These are phyloP conservation scores for Geotrypetes seraphini DNA, from an alignment of 2,797 vertebrate genomes.

Conservation along the genomic window DNA sequence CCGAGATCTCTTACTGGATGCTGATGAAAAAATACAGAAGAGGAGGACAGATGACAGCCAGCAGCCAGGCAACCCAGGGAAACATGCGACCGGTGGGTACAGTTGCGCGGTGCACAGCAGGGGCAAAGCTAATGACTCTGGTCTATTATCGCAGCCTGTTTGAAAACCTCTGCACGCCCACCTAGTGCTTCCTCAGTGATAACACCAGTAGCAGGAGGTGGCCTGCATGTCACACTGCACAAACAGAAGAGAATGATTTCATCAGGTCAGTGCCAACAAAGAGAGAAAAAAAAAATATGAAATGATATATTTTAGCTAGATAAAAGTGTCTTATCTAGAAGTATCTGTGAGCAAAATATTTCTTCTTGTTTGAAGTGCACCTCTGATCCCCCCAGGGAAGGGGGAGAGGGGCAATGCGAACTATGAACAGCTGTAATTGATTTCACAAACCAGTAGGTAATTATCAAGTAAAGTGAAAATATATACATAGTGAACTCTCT, in stretches of 20 bases:
- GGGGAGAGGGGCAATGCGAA: slow-evolving; percentile 24
- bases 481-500: slow-evolving; percentile 16
- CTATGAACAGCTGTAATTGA: slow-evolving; percentile 23
- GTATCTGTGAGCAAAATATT: slow-evolving; percentile 23
- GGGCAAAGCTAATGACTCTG: too few relatives aligned
- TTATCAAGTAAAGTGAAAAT: slow-evolving; percentile 33
- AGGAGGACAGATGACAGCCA: too few relatives aligned
- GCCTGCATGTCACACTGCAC: slow-evolving; percentile 33
- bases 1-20: too few relatives aligned
- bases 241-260: slow-evolving; percentile 43
- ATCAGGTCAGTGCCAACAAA: slow-evolving; percentile 16
- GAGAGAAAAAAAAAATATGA: slow-evolving; percentile 10
- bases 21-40: too few relatives aligned
- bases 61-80: too few relatives aligned
- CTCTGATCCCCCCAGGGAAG: slow-evolving; percentile 29
- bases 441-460: slow-evolving; percentile 12
- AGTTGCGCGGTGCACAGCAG: too few relatives aligned
- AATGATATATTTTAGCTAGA: too few relatives aligned
- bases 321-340: slow-evolving; percentile 35
- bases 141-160: slow-evolving; percentile 24
- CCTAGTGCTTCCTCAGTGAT: slow-evolving; percentile 56
- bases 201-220: slow-evolving; percentile 31
- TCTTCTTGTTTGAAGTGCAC: slow-evolving; percentile 16
- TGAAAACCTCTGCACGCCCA: slow-evolving; percentile 37
- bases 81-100: too few relatives aligned